phyloP scores from a whole-genome alignment of 2,113 vertebrate species.

The Nettapus auritus region DNA sequence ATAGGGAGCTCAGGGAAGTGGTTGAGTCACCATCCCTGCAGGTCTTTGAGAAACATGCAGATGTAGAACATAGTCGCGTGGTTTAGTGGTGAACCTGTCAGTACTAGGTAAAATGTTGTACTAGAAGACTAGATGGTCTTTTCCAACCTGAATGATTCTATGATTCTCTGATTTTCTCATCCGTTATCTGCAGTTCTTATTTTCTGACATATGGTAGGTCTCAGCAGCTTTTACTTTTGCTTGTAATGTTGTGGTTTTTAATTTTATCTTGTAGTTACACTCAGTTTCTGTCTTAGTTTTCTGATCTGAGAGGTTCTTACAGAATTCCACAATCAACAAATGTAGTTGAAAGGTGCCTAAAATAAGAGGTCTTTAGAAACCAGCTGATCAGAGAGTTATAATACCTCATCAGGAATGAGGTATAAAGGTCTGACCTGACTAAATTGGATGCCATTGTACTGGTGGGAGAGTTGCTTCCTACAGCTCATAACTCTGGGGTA shows the following conservation, averaged over 20 bases:
- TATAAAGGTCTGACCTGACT: rapidly evolving
- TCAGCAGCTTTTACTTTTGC: neutral
- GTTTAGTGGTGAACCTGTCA: too few relatives aligned
- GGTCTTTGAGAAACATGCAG: too few relatives aligned
- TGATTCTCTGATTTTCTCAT: neutral
- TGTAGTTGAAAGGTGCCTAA: neutral
- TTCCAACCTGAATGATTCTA: too few relatives aligned
- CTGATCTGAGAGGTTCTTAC: neutral
- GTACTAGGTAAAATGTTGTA: too few relatives aligned
- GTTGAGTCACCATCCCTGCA: too few relatives aligned
- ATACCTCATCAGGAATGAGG: neutral
- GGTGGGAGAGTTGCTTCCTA: rapidly evolving
- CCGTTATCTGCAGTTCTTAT: neutral
- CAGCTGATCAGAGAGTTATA: neutral
- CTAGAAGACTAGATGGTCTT: too few relatives aligned
- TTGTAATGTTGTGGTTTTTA: neutral
- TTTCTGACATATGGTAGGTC: neutral
- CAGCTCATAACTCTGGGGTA: neutral
- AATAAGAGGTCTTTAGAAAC: neutral
- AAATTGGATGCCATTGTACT: neutral
- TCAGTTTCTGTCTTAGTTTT: neutral
- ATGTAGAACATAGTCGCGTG: too few relatives aligned
- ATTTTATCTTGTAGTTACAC: neutral
- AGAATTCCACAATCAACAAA: too few relatives aligned
- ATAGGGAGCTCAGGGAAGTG: too few relatives aligned